These are phyloP conservation scores for Petrocephalus zakoni DNA, from an alignment of 2,113 vertebrate genomes.

Conservation along the genomic window DNA sequence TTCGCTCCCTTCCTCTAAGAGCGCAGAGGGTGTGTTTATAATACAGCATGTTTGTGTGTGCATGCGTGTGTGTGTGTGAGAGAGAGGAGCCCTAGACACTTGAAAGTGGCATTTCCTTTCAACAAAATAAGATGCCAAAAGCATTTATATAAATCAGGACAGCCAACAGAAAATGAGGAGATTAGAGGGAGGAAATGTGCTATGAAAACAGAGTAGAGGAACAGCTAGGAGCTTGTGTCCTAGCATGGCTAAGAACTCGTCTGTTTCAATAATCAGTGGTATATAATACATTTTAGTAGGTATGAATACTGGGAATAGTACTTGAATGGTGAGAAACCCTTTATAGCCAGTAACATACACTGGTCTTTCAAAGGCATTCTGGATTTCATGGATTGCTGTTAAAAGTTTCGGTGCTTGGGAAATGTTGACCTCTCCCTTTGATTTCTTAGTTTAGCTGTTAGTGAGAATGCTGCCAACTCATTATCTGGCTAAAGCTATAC, in stretches of 20 bases:
- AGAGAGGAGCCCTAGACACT: neutral
- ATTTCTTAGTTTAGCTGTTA: neutral
- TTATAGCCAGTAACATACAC: neutral
- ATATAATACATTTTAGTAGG: neutral
- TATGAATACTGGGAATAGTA: neutral
- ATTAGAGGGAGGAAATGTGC: neutral
- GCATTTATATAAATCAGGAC: conserved; percentile 50
- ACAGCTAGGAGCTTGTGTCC: neutral
- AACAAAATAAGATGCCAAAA: conserved; percentile 36
- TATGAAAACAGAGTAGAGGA: neutral
- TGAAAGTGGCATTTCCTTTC: conserved; percentile 18
- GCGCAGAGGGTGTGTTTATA: conserved; percentile 25
- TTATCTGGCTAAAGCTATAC: neutral
- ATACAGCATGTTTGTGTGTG: conserved; percentile 15
- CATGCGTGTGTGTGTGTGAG: conserved; percentile 1
- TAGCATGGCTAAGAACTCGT: neutral
- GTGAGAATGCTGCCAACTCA: neutral
- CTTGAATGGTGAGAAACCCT: neutral
- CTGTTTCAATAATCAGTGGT: neutral
- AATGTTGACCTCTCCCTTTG: neutral
- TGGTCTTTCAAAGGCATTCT: neutral
- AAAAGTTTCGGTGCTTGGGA: neutral
- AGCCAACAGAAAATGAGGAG: conserved; percentile 23
- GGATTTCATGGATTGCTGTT: neutral
- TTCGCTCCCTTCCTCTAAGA: neutral